Evolutionary conservation across 2,113 vertebrate genomes (phyloP).

Genomic region (Lipotes vexillifer): DNA sequence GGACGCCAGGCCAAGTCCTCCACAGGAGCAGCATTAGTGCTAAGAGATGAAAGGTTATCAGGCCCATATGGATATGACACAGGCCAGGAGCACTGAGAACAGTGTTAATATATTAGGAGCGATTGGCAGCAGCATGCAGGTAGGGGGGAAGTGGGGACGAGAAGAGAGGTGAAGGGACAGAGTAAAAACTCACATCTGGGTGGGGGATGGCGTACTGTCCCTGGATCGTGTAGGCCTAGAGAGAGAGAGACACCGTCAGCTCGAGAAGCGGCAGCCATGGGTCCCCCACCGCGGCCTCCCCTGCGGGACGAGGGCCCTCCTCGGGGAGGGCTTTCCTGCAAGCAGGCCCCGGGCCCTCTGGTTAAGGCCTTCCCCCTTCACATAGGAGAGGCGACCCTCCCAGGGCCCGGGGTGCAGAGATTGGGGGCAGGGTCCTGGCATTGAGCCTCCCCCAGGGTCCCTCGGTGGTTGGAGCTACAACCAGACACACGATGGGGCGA

Average conservation of each 20-base stretch:
- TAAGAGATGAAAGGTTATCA: conserved; percentile 73
- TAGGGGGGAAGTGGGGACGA: conserved; percentile 42
- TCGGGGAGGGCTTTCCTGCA: too few relatives aligned
- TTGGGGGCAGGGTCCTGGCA: background rate
- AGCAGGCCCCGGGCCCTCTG: background rate
- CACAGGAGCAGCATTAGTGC: conserved; percentile 72
- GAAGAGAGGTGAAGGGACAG: conserved; percentile 61
- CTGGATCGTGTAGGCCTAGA: conserved; percentile 98
- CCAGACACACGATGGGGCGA: background rate
- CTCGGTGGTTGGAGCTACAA: too few relatives aligned
- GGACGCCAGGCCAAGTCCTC: conserved; percentile 86
- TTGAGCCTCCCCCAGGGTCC: too few relatives aligned
- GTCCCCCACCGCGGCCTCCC: background rate
- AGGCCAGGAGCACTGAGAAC: conserved; percentile 63
- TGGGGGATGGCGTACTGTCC: conserved; percentile 98
- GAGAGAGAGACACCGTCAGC: conserved; percentile 65
- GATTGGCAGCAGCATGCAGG: conserved; percentile 84
- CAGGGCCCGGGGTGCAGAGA: background rate
- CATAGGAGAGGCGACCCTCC: too few relatives aligned
- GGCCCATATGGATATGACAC: conserved; percentile 72
- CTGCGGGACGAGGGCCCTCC: background rate
- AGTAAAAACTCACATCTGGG: conserved; percentile 92
- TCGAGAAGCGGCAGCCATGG: accelerated
- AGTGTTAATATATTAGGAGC: conserved; percentile 89
- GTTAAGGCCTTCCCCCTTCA: background rate